Evolutionary conservation across 2,113 vertebrate species (phyloP).

Genomic region (Pygoscelis adeliae): DNA sequence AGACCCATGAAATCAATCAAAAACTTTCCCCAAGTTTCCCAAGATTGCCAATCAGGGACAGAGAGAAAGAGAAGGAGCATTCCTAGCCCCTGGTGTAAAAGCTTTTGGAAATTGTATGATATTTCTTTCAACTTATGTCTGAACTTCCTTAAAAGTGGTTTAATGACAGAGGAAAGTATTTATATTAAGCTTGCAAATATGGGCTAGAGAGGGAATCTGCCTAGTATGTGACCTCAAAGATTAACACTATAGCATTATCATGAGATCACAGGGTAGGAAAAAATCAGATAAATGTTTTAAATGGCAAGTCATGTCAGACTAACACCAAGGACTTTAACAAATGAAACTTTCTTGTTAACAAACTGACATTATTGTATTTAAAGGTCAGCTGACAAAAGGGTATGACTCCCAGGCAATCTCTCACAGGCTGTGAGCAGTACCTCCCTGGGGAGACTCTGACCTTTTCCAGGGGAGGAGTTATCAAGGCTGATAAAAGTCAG

Average conservation of each 20-base stretch:
- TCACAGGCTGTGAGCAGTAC: background rate
- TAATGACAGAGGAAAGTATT: background rate
- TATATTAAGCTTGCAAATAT: background rate
- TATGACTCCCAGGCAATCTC: constrained; percentile 23
- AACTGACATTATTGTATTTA: constrained; percentile 58
- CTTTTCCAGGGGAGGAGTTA: constrained; percentile 57
- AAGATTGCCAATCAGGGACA: background rate
- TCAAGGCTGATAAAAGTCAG: constrained; percentile 56
- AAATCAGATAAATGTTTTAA: constrained; percentile 21
- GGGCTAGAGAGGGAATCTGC: background rate
- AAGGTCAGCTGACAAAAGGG: constrained; percentile 65
- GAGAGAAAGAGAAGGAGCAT: background rate
- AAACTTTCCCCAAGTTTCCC: background rate
- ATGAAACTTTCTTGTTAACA: constrained; percentile 59
- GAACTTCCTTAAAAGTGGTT: background rate
- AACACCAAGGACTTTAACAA: constrained; percentile 42
- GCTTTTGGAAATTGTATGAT: background rate
- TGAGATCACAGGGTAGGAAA: background rate
- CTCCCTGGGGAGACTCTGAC: constrained; percentile 22
- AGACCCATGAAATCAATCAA: background rate
- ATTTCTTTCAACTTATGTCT: background rate
- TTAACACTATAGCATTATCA: background rate
- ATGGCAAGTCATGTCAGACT: constrained; percentile 43
- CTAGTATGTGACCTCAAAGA: background rate
- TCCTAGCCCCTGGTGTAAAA: background rate